These are phyloP conservation scores for Semnopithecus entellus DNA, from an alignment of 2,113 vertebrate genomes.

Conservation along the genomic window DNA sequence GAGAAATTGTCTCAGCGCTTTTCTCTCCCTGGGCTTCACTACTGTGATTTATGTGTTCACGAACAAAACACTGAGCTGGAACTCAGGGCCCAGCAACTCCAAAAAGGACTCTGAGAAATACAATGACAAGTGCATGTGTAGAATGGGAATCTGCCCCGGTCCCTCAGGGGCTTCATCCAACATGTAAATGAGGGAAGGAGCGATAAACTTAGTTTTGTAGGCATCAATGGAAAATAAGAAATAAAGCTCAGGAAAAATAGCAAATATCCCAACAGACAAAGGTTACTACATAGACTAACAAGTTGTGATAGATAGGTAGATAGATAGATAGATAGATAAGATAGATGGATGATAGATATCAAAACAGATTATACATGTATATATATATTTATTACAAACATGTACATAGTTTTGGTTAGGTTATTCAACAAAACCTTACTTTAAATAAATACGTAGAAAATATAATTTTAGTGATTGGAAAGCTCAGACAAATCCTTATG, in stretches of 20 bases:
- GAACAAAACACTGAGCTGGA: not conserved
- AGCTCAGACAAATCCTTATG: not conserved
- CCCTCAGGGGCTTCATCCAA: not conserved
- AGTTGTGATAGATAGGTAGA: not conserved
- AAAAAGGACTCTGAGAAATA: not conserved
- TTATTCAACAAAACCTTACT: not conserved
- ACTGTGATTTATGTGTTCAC: not conserved
- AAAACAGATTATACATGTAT: not conserved
- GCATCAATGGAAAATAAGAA: not conserved
- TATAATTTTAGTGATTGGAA: not conserved
- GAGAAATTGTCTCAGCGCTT: too few relatives aligned
- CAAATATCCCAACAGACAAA: not conserved
- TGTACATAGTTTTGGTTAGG: not conserved
- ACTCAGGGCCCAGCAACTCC: not conserved
- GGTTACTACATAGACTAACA: not conserved
- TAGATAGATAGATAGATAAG: not conserved
- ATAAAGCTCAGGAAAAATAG: not conserved
- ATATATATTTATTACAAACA: too few relatives aligned
- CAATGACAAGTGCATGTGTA: too few relatives aligned
- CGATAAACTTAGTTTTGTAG: not conserved
- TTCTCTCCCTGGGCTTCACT: rapidly evolving
- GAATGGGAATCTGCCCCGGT: rapidly evolving
- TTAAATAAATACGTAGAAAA: not conserved
- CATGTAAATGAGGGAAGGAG: not conserved
- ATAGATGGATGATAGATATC: not conserved